Conservation (phyloP, 2,797 vertebrate species). For the Agapornis canus region DNA sequence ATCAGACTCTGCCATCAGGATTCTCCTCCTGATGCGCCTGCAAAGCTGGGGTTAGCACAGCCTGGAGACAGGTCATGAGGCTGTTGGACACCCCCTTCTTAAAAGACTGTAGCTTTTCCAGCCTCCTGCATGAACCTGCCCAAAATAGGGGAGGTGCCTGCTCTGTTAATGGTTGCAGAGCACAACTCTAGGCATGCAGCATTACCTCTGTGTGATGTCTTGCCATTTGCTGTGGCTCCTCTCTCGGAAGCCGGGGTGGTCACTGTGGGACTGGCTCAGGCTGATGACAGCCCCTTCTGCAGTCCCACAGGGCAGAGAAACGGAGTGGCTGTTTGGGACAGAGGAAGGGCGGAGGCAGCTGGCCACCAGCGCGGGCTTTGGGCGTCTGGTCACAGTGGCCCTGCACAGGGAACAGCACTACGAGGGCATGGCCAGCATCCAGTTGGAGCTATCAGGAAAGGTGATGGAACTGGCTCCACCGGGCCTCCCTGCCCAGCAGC, state of each 20-base stretch:
- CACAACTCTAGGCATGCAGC: accelerated
- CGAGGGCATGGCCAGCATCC: conserved; percentile 89
- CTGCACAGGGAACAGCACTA: conserved; percentile 94
- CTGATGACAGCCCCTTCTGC: conserved; percentile 24
- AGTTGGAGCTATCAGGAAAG: conserved; percentile 89
- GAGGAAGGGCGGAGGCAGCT: conserved; percentile 89
- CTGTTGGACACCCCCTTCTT: not conserved
- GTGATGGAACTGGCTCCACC: conserved; percentile 93
- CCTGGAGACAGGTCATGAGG: not conserved
- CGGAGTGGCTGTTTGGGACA: conserved; percentile 93
- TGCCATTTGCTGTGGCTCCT: not conserved
- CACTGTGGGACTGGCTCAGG: not conserved
- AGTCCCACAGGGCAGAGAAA: conserved; percentile 96
- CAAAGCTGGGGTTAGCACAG: not conserved
- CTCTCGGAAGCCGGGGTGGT: not conserved
- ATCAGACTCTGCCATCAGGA: accelerated
- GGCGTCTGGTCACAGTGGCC: conserved; percentile 86
- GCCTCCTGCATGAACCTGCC: not conserved
- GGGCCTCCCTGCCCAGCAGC: conserved; percentile 86
- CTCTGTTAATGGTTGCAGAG: not conserved
- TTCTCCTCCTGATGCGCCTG: not conserved
- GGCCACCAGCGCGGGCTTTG: conserved; percentile 86
- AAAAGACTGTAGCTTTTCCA: not conserved
- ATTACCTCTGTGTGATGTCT: not conserved
- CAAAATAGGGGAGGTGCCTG: not conserved